Percentiles rank a stretch among this genome's conserved stretches.
Evolutionary conservation across 2,888 invertebrate genomes (phyloP).

Genomic region (Thymelicus sylvestris): DNA sequence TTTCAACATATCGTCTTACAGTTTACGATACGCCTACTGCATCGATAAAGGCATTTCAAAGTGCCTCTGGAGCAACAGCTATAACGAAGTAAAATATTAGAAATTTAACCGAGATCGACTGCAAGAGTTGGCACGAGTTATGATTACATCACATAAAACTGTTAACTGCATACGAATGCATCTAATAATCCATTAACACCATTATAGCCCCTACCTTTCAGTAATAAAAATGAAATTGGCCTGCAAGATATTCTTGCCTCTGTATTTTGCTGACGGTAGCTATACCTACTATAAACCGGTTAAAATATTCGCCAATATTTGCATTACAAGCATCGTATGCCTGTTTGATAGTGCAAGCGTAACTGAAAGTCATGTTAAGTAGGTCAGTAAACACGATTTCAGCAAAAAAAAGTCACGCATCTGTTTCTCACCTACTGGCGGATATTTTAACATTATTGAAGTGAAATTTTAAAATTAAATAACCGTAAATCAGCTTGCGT

Average conservation of each 20-base stretch:
- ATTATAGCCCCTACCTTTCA: slow-evolving; percentile 17
- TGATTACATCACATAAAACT: slow-evolving; percentile 25
- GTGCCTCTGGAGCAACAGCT: background rate
- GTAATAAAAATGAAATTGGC: slow-evolving; percentile 31
- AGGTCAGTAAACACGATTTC: no score
- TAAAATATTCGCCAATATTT: slow-evolving; percentile 22
- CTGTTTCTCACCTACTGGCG: background rate
- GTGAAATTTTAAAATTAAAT: no score
- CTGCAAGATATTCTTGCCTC: slow-evolving; percentile 9
- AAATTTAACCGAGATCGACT: slow-evolving; percentile 6
- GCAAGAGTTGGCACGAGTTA: slow-evolving; percentile 19
- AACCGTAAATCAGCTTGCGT: no score
- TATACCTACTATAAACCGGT: background rate
- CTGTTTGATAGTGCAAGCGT: background rate
- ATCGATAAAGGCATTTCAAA: background rate
- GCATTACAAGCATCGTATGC: slow-evolving; percentile 4
- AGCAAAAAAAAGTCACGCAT: background rate
- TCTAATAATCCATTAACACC: slow-evolving; percentile 14
- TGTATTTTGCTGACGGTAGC: slow-evolving; percentile 4
- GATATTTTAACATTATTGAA: no score
- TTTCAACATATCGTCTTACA: background rate
- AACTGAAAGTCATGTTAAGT: background rate
- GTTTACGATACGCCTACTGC: background rate
- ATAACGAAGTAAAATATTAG: slow-evolving; percentile 12
- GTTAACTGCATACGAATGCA: slow-evolving; percentile 28